Percentiles rank a stretch among this genome's conserved stretches.
Conservation (phyloP, 2,888 invertebrate species). For the Microdon myrmicae region DNA sequence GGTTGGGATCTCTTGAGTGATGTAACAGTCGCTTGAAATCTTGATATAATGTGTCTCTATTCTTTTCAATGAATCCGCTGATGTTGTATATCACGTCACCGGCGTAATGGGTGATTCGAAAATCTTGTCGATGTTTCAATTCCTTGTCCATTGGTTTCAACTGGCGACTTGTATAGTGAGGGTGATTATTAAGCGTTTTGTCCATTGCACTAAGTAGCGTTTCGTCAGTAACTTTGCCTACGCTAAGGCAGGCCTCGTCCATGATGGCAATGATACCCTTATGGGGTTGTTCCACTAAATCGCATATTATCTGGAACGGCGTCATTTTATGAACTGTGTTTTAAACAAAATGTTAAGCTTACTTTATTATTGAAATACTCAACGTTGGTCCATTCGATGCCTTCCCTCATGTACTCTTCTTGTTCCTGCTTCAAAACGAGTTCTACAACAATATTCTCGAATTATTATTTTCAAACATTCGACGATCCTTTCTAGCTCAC, state of each 20-base stretch:
- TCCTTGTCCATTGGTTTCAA: conserved; percentile 84
- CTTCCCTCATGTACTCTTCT: conserved; percentile 95
- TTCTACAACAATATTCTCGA: conserved; percentile 73
- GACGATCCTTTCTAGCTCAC: conserved; percentile 67
- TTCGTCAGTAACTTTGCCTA: conserved; percentile 88
- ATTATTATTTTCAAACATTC: not conserved
- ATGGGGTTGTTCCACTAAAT: conserved; percentile 92
- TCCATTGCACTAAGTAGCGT: conserved; percentile 94
- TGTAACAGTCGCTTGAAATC: conserved; percentile 94
- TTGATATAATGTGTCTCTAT: conserved; percentile 95
- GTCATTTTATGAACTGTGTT: not conserved
- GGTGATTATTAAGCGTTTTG: conserved; percentile 83
- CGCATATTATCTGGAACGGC: conserved; percentile 78
- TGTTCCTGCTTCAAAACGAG: conserved; percentile 97
- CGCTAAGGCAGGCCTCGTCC: conserved; percentile 97
- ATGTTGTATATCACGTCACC: conserved; percentile 95
- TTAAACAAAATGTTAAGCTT: conserved; percentile 9
- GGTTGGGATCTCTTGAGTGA: conserved; percentile 80
- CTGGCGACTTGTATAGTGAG: conserved; percentile 90
- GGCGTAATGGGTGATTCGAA: conserved; percentile 92
- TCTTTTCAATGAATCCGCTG: conserved; percentile 94
- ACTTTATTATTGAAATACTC: conserved; percentile 97
- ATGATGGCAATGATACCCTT: conserved; percentile 92
- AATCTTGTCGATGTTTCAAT: conserved; percentile 80
- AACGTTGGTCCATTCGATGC: conserved; percentile 94